Evolutionary conservation across 2,888 invertebrate species (phyloP), one percentile per base, ranked within the genome.

Genomic region (Dasypogon diadema): DNA sequence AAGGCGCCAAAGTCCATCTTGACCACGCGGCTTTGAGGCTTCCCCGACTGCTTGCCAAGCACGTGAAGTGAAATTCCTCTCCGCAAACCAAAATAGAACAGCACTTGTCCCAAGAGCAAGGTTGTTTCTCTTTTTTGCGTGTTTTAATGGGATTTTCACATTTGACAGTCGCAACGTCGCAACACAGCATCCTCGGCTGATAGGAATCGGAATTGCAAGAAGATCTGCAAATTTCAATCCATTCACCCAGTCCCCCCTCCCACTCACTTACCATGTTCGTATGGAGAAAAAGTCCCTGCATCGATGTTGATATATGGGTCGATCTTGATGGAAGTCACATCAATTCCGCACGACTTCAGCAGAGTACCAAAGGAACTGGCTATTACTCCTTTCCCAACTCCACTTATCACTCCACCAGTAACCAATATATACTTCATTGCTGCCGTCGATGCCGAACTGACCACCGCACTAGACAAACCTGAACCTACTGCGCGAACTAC

Each of bases 261-360:
- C 30, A 3, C 30, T 5, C 30, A 83, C 89, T 89, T 89, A 97
- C 98, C 99, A 86, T 99, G 99, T 85, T 99, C 99, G 83, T 97
- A 99, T 0, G 99, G 99, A 8, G 98, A 98, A 88, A 99, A 99
- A 21, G 99, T 99, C 77, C 99, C 99, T 79, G 99, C 99, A 86
- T 99, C 99, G 78, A 99, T 97, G 87, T 99, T 99, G 80, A 99
- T 96, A 84, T 99, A 99, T 0, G 99, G 99, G 87, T 99, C 99
- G 84, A 99, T 99, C 90, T 99, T 99, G 83, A 99, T 99, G 55
- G 98, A 96, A 75, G 99, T 98, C 74, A 99, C 98, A 86, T 94
- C 92, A 79, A 98, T 92, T 30, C 97, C 97, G 85, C 96, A 96
- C 82, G 96, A 94, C 88, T 99, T 98, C 42, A 99, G 88, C 83